A percentile compares a stretch with the other conserved stretches of the same genome.
Evolutionary conservation across 2,797 vertebrate species (phyloP).

Genomic region (Centropyge bicolor): DNA sequence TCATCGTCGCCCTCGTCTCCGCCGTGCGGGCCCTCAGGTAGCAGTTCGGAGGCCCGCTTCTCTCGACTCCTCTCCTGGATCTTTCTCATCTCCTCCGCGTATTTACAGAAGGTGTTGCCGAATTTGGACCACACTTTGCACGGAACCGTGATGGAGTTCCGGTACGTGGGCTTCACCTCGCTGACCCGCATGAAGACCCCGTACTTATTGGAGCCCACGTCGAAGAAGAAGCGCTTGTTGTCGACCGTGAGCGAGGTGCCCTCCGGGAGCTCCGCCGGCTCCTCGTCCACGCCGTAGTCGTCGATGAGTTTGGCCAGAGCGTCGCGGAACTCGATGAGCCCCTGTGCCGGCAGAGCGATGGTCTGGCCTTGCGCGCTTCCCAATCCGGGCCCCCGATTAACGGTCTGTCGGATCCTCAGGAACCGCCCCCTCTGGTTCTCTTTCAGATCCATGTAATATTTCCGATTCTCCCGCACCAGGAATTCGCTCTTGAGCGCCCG

Average conservation of each 20-base stretch:
- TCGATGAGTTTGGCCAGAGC: conserved; percentile 98
- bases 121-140: conserved; percentile 99
- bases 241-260: conserved; percentile 98
- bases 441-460: conserved; percentile 99
- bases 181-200: conserved; percentile 98
- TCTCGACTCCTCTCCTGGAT: conserved; percentile 98
- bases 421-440: conserved; percentile 99
- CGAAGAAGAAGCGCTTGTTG: conserved; percentile 99
- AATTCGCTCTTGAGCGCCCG: conserved; percentile 98
- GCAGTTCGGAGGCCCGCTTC: conserved; percentile 92
- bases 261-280: conserved; percentile 97
- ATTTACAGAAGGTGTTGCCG: conserved; percentile 97
- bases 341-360: conserved; percentile 97
- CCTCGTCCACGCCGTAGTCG: conserved; percentile 98
- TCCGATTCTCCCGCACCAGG: conserved; percentile 97
- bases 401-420: conserved; percentile 97
- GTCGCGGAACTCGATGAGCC: conserved; percentile 98
- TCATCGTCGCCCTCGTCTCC: conserved; percentile 90
- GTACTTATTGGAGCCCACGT: conserved; percentile 98
- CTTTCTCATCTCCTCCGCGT: conserved; percentile 99
- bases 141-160: conserved; percentile 98
- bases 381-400: conserved; percentile 96
- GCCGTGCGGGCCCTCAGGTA: conserved; percentile 88
- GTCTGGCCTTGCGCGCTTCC: conserved; percentile 98
- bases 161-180: conserved; percentile 98